Conservation (phyloP, 2,113 vertebrate genomes). For the Leucoraja erinaceus region DNA sequence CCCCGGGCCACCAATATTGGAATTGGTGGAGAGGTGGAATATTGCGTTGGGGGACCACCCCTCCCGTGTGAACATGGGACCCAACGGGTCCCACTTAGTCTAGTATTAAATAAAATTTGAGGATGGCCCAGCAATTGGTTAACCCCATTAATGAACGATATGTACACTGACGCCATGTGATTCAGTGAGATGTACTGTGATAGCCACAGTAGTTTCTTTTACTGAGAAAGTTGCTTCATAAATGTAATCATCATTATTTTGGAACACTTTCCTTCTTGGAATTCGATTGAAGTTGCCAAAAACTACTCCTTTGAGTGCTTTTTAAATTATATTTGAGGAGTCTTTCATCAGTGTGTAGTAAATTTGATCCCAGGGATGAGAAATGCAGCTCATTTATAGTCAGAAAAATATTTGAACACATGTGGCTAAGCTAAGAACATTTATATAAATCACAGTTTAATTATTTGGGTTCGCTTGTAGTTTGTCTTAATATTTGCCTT, state of each 20-base stretch:
- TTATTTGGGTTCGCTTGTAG: background rate
- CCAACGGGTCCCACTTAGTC: no score
- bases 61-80: no score
- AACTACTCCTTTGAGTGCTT: background rate
- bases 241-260: background rate
- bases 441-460: background rate
- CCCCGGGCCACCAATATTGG: no score
- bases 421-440: background rate
- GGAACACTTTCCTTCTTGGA: background rate
- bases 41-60: no score
- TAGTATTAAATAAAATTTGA: background rate
- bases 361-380: background rate
- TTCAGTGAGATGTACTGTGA: no score
- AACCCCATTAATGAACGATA: background rate
- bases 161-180: background rate
- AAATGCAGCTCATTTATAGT: background rate
- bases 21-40: no score
- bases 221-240: background rate
- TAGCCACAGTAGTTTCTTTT: background rate
- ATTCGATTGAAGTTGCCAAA: background rate
- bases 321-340: background rate
- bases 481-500: constrained; percentile 5
- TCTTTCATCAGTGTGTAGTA: background rate
- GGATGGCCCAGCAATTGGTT: background rate
- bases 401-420: background rate